Evolutionary conservation across 2,113 vertebrate genomes (phyloP).

Genomic region (Cololabis saira): DNA sequence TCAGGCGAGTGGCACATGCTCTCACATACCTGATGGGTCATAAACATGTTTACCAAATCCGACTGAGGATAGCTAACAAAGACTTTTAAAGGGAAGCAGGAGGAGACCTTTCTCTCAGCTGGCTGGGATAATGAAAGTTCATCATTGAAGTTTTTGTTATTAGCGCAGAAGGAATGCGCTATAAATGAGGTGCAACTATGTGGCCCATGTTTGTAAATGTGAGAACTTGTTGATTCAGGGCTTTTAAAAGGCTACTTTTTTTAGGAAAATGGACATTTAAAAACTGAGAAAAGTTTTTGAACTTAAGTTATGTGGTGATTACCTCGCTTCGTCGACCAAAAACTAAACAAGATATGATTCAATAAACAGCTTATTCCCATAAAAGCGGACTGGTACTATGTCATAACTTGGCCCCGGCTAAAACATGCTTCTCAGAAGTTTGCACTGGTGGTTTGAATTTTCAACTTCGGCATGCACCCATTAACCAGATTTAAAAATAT

Average conservation of each 20-base stretch:
- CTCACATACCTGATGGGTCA: conserved; percentile 64
- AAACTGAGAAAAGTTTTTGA: conserved; percentile 26
- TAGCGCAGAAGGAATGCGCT: conserved; percentile 57
- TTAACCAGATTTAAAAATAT: conserved; percentile 38
- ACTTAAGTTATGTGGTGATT: conserved; percentile 24
- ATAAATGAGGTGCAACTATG: conserved; percentile 65
- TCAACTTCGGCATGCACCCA: conserved; percentile 30
- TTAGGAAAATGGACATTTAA: conserved; percentile 18
- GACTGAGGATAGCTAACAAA: conserved; percentile 66
- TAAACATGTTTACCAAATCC: conserved; percentile 77
- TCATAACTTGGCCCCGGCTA: conserved; percentile 31
- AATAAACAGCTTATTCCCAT: conserved; percentile 16
- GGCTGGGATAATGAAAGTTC: conserved; percentile 51
- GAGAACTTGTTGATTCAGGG: conserved; percentile 52
- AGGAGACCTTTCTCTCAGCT: conserved; percentile 50
- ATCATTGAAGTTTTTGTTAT: conserved; percentile 72
- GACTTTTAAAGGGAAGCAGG: conserved; percentile 55
- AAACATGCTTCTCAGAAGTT: conserved; percentile 20
- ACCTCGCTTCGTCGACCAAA: conserved; percentile 29
- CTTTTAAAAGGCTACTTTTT: conserved; percentile 37
- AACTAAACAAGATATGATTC: conserved; percentile 21
- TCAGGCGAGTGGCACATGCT: conserved; percentile 71
- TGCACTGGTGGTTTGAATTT: conserved; percentile 45
- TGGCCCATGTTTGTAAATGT: conserved; percentile 57
- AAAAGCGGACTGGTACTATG: conserved; percentile 21